Evolutionary conservation across 2,888 invertebrate genomes (phyloP).

Genomic region (Meliscaeva auricollis): DNA sequence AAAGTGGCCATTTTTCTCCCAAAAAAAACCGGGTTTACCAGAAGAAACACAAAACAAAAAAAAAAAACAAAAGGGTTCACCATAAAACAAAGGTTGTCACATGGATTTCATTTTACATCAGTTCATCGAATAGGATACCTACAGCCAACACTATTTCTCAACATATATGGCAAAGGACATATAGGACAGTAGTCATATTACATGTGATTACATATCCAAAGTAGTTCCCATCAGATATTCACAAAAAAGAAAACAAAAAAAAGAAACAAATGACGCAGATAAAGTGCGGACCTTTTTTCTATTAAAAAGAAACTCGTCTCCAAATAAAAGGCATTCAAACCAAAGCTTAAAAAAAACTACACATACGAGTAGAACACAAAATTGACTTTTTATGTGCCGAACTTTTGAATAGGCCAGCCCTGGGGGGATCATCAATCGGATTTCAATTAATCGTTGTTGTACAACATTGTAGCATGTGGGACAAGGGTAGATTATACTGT

Average conservation of each 20-base stretch:
- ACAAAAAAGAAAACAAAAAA: not conserved
- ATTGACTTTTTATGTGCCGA: constrained; percentile 68
- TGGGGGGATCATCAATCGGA: constrained; percentile 70
- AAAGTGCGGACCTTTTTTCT: constrained; percentile 63
- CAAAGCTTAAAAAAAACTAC: not conserved
- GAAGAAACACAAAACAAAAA: not conserved
- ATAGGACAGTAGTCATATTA: constrained; percentile 46
- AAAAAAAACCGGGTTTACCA: not conserved
- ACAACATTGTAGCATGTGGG: constrained; percentile 50
- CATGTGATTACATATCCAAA: constrained; percentile 65
- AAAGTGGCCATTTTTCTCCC: constrained; percentile 25
- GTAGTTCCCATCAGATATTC: constrained; percentile 65
- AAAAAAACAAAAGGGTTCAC: constrained; percentile 33
- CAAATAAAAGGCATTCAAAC: constrained; percentile 51
- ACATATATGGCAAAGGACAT: constrained; percentile 48
- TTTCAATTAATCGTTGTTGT: constrained; percentile 68
- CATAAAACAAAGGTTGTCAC: constrained; percentile 66
- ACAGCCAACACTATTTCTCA: not conserved
- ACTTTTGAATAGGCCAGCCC: constrained; percentile 64
- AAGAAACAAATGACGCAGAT: constrained; percentile 65
- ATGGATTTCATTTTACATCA: constrained; percentile 52
- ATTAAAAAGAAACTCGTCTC: constrained; percentile 38
- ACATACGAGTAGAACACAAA: constrained; percentile 14
- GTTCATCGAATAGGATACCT: constrained; percentile 41
- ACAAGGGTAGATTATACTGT: constrained; percentile 62